Evolutionary conservation across 2,113 vertebrate species (phyloP).

Genomic region (Psittacara wagleri): DNA sequence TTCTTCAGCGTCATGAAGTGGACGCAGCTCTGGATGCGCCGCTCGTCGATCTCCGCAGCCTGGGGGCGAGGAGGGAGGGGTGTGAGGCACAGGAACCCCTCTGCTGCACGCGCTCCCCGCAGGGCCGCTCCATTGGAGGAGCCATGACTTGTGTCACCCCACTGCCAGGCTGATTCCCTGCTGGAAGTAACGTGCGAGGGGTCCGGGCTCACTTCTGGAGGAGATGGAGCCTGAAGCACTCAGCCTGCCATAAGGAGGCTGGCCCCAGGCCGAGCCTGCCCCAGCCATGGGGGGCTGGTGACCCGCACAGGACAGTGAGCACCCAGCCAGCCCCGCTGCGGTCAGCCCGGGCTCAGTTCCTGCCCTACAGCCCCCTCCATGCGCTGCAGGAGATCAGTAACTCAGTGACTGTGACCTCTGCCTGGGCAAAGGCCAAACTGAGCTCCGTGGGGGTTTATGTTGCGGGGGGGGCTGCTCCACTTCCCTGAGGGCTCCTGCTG

Average conservation of each 20-base stretch:
- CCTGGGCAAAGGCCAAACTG: accelerated
- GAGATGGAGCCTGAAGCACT: accelerated
- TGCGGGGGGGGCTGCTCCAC: too few species aligned
- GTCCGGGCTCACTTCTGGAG: not conserved
- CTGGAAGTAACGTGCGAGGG: accelerated
- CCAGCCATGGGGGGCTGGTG: not conserved
- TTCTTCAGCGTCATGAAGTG: slow-evolving; percentile 98
- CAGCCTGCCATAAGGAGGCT: not conserved
- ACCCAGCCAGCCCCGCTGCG: accelerated
- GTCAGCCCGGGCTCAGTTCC: not conserved
- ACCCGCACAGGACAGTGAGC: accelerated
- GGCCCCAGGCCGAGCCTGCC: not conserved
- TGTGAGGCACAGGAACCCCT: not conserved
- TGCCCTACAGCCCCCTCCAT: not conserved
- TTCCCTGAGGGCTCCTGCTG: accelerated
- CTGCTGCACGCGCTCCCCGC: accelerated
- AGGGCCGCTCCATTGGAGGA: not conserved
- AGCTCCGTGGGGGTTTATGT: accelerated
- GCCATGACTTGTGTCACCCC: accelerated
- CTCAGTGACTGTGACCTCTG: accelerated
- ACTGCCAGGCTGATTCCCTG: accelerated
- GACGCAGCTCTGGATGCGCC: slow-evolving; percentile 88
- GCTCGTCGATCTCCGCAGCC: slow-evolving; percentile 87
- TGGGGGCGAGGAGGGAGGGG: not conserved
- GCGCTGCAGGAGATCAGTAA: not conserved